These are phyloP conservation scores for Drosophila neocordata DNA, from an alignment of 1,140 invertebrate species.

Conservation along the genomic window DNA sequence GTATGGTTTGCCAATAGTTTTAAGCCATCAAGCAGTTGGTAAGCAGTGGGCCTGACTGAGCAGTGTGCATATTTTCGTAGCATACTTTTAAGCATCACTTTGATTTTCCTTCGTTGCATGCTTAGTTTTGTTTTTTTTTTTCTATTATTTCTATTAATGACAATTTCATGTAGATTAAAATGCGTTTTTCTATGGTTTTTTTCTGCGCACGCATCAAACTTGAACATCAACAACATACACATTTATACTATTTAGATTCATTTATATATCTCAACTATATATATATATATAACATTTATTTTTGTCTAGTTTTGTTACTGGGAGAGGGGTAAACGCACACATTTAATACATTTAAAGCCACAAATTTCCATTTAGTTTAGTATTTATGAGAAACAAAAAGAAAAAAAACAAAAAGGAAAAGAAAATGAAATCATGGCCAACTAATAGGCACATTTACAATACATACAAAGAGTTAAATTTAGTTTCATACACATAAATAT, in stretches of 20 bases:
- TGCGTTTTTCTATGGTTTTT: neutral
- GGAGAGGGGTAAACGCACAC: constrained; percentile 14
- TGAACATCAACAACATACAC: constrained; percentile 2
- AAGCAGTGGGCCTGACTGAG: constrained; percentile 13
- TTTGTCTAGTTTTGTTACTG: constrained; percentile 10
- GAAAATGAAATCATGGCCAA: neutral
- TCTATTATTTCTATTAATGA: neutral
- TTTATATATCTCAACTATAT: neutral
- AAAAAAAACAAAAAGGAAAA: constrained; percentile 24
- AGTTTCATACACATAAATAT: constrained; percentile 5
- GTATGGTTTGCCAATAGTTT: neutral
- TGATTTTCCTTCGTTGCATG: neutral
- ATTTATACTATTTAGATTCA: constrained; percentile 5
- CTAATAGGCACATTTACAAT: constrained; percentile 16
- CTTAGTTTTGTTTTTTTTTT: constrained; percentile 1
- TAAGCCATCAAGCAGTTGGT: constrained; percentile 13
- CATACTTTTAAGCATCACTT: constrained; percentile 47
- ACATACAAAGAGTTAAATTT: neutral
- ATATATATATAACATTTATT: constrained; percentile 22
- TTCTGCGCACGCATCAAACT: neutral
- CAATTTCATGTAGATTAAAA: neutral
- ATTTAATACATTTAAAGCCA: constrained; percentile 67
- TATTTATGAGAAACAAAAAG: neutral
- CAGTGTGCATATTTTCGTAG: constrained; percentile 8
- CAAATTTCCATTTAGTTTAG: constrained; percentile 37